Conservation (phyloP, 1,140 invertebrate genomes). For the Cydia splendana region DNA sequence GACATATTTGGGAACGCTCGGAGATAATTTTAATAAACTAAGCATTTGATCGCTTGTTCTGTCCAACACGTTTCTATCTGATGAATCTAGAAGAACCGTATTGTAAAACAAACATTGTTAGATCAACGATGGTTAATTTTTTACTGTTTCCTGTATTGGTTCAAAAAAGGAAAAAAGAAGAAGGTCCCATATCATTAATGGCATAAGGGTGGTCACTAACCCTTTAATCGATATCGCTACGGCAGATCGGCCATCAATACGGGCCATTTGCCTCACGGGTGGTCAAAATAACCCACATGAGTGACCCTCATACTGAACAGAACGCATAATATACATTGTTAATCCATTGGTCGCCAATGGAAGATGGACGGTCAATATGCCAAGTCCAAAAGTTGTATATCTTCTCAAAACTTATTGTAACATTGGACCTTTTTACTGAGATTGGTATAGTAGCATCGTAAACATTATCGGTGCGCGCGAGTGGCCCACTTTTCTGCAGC, state of each 20-base stretch:
- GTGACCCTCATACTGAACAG: neutral
- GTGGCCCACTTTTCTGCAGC: conserved; percentile 1
- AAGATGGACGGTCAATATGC: neutral
- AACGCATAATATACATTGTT: neutral
- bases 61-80: too few relatives aligned
- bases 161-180: neutral
- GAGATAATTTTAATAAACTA: too few relatives aligned
- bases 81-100: too few relatives aligned
- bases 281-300: neutral
- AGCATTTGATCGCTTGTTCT: too few relatives aligned
- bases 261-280: neutral
- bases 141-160: neutral
- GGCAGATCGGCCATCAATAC: neutral
- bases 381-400: conserved; percentile 9
- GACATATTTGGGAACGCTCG: too few relatives aligned
- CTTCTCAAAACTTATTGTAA: neutral
- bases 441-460: conserved; percentile 12
- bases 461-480: conserved; percentile 13
- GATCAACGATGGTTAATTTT: neutral
- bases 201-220: neutral
- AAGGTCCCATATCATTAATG: neutral
- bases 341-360: neutral
- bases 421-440: neutral
- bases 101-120: neutral
- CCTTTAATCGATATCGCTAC: neutral